A percentile compares a stretch with the other conserved stretches of the same genome.
These are phyloP conservation scores for Drosophila nigromelanica DNA, from an alignment of 1,140 invertebrate species.

Conservation along the genomic window DNA sequence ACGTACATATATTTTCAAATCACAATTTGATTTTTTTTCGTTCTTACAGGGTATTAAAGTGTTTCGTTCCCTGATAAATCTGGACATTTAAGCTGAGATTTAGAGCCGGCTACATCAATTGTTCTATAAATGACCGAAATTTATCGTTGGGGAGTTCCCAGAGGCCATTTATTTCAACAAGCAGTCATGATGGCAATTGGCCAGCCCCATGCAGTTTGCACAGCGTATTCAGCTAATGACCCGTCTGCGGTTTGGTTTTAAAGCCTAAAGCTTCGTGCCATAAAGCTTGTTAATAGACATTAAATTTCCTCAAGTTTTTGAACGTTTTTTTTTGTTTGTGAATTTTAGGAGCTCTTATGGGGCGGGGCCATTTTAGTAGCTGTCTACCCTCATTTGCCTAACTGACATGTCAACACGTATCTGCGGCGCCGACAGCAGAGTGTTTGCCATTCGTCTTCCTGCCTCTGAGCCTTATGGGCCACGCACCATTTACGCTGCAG, in stretches of 20 bases:
- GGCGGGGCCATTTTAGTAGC: constrained; percentile 18
- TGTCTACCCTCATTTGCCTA: constrained; percentile 79
- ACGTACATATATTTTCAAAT: no score
- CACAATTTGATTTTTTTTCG: neutral
- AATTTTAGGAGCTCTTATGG: constrained; percentile 1
- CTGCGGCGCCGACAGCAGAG: constrained; percentile 31
- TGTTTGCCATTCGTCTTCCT: constrained; percentile 53
- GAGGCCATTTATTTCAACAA: constrained; percentile 50
- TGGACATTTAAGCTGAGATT: constrained; percentile 46
- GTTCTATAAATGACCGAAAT: constrained; percentile 63
- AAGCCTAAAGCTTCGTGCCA: constrained; percentile 40
- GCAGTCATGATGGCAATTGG: constrained; percentile 24
- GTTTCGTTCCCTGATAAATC: neutral
- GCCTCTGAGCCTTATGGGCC: neutral
- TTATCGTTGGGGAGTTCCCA: constrained; percentile 43
- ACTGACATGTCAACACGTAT: constrained; percentile 75
- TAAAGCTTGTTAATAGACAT: constrained; percentile 18
- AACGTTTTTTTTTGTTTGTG: neutral
- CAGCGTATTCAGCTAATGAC: constrained; percentile 54
- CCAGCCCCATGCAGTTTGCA: constrained; percentile 3
- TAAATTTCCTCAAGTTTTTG: constrained; percentile 22
- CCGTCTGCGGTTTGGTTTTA: constrained; percentile 49
- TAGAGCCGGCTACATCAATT: constrained; percentile 54
- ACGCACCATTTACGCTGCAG: constrained; percentile 39
- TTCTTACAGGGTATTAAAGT: neutral